phyloP scores from a whole-genome alignment of 2,113 vertebrate genomes.

The Brachyhypopomus gauderio region DNA sequence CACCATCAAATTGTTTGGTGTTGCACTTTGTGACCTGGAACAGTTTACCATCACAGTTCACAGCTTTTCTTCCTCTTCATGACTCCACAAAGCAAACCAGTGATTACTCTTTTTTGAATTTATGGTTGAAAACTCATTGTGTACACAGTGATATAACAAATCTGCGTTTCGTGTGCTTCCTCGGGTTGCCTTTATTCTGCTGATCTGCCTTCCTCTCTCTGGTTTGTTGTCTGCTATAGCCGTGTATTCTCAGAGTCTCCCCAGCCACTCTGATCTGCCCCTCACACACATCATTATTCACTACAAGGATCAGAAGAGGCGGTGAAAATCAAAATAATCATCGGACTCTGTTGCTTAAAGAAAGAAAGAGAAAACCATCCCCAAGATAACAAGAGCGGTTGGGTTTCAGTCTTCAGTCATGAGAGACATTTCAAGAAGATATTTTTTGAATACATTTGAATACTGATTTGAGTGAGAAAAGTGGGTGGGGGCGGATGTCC shows the following conservation, averaged over 20 bases:
- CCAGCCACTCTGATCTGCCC: constrained; percentile 66
- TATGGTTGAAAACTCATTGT: constrained; percentile 13
- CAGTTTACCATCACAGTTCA: constrained; percentile 38
- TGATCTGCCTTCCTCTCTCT: constrained; percentile 51
- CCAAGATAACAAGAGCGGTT: constrained; percentile 66
- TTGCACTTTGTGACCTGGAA: constrained; percentile 27
- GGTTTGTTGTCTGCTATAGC: constrained; percentile 53
- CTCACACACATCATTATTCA: constrained; percentile 75
- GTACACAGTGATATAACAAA: constrained; percentile 20
- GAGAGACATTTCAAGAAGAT: constrained; percentile 27
- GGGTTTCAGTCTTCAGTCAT: constrained; percentile 43
- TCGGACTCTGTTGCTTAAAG: constrained; percentile 58
- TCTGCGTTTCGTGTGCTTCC: constrained; percentile 53
- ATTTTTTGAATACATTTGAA: neutral
- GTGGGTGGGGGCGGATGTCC: neutral
- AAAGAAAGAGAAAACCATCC: constrained; percentile 54
- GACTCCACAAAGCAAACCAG: constrained; percentile 2
- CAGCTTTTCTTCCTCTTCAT: neutral
- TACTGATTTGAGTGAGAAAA: neutral
- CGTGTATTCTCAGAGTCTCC: constrained; percentile 73
- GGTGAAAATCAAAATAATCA: constrained; percentile 73
- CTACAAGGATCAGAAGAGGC: constrained; percentile 68
- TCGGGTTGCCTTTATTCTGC: constrained; percentile 36
- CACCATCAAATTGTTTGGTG: constrained; percentile 25
- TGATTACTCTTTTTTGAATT: constrained; percentile 10